A percentile compares a stretch with the other conserved stretches of the same genome.
Conservation (phyloP, 2,797 vertebrate species). For the Tauraco hartlaubi region DNA sequence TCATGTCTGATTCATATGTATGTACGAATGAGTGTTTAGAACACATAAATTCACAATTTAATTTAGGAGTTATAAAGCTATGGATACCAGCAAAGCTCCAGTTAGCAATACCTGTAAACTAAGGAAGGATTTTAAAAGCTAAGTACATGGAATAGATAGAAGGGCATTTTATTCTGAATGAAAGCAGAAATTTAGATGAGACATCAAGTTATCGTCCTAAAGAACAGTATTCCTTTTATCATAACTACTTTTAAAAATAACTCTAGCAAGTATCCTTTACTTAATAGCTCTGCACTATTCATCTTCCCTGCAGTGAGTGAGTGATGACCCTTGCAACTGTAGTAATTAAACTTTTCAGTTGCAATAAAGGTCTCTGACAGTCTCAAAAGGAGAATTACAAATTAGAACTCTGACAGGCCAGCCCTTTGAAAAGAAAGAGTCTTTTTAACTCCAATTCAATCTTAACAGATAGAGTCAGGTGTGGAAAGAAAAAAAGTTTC, state of each 20-base stretch:
- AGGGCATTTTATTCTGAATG: constrained; percentile 23
- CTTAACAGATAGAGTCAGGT: neutral
- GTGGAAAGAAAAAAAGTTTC: neutral
- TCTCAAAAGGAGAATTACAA: constrained; percentile 48
- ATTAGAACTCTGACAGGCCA: constrained; percentile 22
- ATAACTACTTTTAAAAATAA: constrained; percentile 20
- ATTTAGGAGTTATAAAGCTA: neutral
- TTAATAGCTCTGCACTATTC: constrained; percentile 28
- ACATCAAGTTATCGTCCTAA: neutral
- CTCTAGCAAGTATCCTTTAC: constrained; percentile 30
- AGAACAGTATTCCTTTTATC: constrained; percentile 37
- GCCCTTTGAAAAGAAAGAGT: neutral
- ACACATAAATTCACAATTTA: neutral
- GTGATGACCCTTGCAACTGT: constrained; percentile 16
- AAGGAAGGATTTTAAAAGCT: neutral
- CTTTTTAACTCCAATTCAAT: constrained; percentile 5
- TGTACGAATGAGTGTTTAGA: neutral
- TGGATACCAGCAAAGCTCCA: neutral
- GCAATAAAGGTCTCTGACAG: constrained; percentile 18
- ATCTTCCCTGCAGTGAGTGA: constrained; percentile 22
- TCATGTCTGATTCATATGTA: neutral
- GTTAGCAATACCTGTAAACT: neutral
- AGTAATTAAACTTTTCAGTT: constrained; percentile 63
- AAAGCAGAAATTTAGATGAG: constrained; percentile 33
- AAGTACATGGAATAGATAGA: neutral